A percentile compares a stretch with the other conserved stretches of the same genome.
Conservation (phyloP, 2,888 invertebrate genomes). For the Tridacna crocea region DNA sequence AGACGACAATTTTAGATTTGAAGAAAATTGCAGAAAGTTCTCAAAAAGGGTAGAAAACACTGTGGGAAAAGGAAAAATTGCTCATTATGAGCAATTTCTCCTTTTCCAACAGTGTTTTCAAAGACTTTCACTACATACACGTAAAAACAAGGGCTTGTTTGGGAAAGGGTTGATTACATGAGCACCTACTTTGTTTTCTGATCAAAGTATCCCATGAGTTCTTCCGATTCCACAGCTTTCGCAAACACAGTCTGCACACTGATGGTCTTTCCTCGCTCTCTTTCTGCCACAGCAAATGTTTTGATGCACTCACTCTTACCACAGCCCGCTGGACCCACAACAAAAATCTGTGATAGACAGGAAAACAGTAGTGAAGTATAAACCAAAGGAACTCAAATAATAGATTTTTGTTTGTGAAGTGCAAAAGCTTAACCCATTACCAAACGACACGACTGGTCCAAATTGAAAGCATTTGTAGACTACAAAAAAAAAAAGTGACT, state of each 20-base stretch:
- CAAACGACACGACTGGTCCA: too few species aligned
- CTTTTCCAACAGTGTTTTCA: not conserved
- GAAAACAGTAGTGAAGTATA: too few species aligned
- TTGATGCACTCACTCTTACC: slow-evolving; percentile 83
- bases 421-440: too few species aligned
- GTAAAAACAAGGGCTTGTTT: too few species aligned
- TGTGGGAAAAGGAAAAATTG: not conserved
- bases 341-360: slow-evolving; percentile 74
- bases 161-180: not conserved
- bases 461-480: too few species aligned
- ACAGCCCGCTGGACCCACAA: slow-evolving; percentile 82
- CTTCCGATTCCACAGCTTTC: slow-evolving; percentile 81
- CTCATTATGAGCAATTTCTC: not conserved
- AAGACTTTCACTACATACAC: not conserved
- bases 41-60: too few species aligned
- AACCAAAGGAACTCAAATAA: too few species aligned
- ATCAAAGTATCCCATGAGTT: slow-evolving; percentile 80
- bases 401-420: too few species aligned
- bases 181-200: slow-evolving; percentile 73
- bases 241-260: slow-evolving; percentile 81
- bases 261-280: slow-evolving; percentile 80
- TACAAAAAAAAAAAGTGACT: too few species aligned
- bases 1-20: too few species aligned
- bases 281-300: slow-evolving; percentile 82
- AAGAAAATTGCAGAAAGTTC: too few species aligned